These are phyloP conservation scores for Cenopis cana DNA, from an alignment of 2,888 invertebrate genomes.

Conservation along the genomic window DNA sequence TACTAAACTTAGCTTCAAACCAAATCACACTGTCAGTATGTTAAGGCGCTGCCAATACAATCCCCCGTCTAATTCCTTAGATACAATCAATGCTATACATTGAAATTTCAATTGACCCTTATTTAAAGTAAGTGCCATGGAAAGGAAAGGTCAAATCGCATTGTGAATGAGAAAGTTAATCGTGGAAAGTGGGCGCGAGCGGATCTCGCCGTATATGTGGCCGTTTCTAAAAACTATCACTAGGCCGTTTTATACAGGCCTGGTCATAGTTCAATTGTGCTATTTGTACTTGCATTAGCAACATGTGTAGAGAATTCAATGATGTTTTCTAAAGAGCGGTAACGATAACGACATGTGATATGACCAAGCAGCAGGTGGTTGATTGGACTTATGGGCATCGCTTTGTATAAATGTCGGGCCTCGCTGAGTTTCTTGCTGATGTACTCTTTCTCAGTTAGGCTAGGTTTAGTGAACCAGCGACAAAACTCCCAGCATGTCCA, in stretches of 20 bases:
- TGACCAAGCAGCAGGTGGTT: slow-evolving; percentile 4
- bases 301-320: neutral
- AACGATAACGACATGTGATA: too few relatives aligned
- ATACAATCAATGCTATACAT: slow-evolving; percentile 45
- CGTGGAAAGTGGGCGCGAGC: slow-evolving; percentile 79
- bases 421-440: too few relatives aligned
- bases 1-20: neutral
- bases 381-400: neutral
- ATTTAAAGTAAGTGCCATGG: slow-evolving; percentile 69
- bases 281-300: neutral
- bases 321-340: neutral
- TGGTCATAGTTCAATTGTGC: slow-evolving; percentile 40
- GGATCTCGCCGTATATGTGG: slow-evolving; percentile 70
- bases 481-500: too few relatives aligned
- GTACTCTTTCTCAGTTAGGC: too few relatives aligned
- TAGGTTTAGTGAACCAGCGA: too few relatives aligned
- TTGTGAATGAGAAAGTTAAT: slow-evolving; percentile 83
- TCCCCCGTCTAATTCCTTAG: slow-evolving; percentile 25
- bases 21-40: slow-evolving; percentile 13
- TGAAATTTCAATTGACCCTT: slow-evolving; percentile 66
- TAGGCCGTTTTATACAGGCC: slow-evolving; percentile 34
- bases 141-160: slow-evolving; percentile 81
- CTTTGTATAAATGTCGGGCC: too few relatives aligned
- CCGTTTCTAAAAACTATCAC: slow-evolving; percentile 64
- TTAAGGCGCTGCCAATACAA: slow-evolving; percentile 31